phyloP scores from a whole-genome alignment of 2,888 invertebrate genomes.

The Dorcus parallelipipedus region DNA sequence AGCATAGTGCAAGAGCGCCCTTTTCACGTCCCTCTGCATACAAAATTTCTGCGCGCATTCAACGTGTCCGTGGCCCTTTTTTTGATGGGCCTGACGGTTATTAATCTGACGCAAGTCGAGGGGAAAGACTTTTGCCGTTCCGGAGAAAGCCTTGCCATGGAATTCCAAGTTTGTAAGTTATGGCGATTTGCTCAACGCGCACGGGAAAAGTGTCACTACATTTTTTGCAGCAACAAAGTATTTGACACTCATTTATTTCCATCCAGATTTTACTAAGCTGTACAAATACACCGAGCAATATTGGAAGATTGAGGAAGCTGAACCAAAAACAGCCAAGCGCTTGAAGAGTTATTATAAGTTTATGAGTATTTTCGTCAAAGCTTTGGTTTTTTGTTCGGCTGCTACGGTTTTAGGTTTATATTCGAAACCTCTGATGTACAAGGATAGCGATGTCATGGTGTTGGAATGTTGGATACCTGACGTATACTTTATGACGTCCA shows the following conservation, averaged over 20 bases:
- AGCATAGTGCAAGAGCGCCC: too few relatives aligned
- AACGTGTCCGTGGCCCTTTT: too few relatives aligned
- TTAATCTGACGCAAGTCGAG: too few relatives aligned
- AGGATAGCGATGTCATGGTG: background rate
- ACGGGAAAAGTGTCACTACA: background rate
- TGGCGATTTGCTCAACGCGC: background rate
- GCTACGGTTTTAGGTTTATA: conserved; percentile 1
- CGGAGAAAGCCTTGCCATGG: background rate
- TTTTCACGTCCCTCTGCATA: too few relatives aligned
- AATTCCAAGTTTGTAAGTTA: background rate
- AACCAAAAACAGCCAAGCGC: background rate
- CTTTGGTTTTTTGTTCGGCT: background rate
- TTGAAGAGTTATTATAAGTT: conserved; percentile 1
- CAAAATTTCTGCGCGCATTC: too few relatives aligned
- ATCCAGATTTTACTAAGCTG: background rate
- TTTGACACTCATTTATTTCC: background rate
- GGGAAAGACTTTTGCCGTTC: too few relatives aligned
- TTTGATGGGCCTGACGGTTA: too few relatives aligned
- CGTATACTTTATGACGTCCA: background rate
- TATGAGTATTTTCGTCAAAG: background rate
- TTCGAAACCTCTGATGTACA: conserved; percentile 1
- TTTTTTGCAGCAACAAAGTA: conserved; percentile 4
- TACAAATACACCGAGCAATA: background rate
- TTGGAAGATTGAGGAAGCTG: conserved; percentile 1
- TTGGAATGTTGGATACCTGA: conserved; percentile 5